Evolutionary conservation across 2,113 vertebrate genomes (phyloP), one percentile per base, ranked within the genome.

Genomic region (Notarius lentiginosus): DNA sequence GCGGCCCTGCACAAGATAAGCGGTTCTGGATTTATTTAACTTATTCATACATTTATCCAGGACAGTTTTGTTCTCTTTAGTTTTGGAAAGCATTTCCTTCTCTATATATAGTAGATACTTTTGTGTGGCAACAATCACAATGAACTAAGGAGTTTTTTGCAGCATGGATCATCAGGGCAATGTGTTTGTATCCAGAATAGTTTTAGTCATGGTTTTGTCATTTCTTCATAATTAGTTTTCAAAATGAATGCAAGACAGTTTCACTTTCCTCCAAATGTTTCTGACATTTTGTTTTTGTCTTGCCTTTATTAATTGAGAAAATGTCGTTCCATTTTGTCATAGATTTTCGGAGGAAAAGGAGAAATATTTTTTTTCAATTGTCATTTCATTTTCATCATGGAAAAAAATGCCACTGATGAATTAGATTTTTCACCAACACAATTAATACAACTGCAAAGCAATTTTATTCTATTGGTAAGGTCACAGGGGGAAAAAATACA

Each of bases 11-110:
- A 41, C 34, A 41, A 2, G 34, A 41, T 41, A 41, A 41, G 34
- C 34, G 34, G 34, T 41, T 41, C 34, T 41, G 34, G 34, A 41
- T 41, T 41, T 77, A 79, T 47, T 20, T 55, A 30, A 65, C n/a
- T 61, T 51, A 17, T 47, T 84, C 30, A 63, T 61, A 58, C 72
- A 53, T 61, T 85, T 77, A 27, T 14, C 47, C 14, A 68, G 51
- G 49, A 55, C 63, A 83, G 65, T 63, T 61, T 20, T 61, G 60
- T 61, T 22, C 60, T 61, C 2, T 61, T 61, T 61, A 66, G 30
- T 75, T 61, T 85, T 76, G 56, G 56, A 84, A 58, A 24, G 53
- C 68, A 60, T 60, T n/a, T 72, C 83, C 58, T 85, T 41, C 27
- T 63, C 22, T 77, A 63, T 53, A 47, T 27, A 51, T 15, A 0